Base-by-base conservation (phyloP, 2,888 invertebrate genomes). In the Cantharis nigra region DNA sequence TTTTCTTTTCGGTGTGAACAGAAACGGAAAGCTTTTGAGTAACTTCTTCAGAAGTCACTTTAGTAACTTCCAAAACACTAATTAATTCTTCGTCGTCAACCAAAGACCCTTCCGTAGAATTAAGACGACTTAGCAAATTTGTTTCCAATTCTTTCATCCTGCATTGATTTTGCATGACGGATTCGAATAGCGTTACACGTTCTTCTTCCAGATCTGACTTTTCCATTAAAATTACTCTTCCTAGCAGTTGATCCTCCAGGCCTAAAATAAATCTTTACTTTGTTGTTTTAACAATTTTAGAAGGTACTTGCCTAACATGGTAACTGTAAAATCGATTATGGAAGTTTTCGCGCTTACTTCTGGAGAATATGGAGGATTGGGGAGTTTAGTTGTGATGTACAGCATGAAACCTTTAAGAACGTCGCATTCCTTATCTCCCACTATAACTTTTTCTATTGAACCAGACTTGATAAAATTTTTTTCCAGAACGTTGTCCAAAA, bases 381-480 rank as follows among this genome's bases (percentile, higher is more conserved):
- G 96, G 74, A 98, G 89, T 88, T 98, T 98, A 0, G 98, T 98
- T 1, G 98, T 98, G 71, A 98, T 96, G 85, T 98, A 98, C 3
- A 98, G 90, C 94, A 95, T 95, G 86, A 98, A 98, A 0, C 97
- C 97, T 16, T 96, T 96, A 94, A 98, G 95, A 0, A 98, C 97
- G 85, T 98, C 98, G 85, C 97, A 97, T 89, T 98, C 98, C 85
- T 98, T 98, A 87, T 98, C 98, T 0, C 97, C 97, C 0, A 97
- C 95, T 63, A 97, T 92, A 0, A 97, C 97, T 89, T 98, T 98
- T 86, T 97, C 96, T 81, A 98, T 98, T 10, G 97, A 96, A 71
- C 98, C 98, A 9, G 97, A 97, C 89, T 98, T 98, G 73, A 98
- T 98, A 86, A 98, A 98, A 89, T 98, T 98, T 88, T 98, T 98